A percentile compares a stretch with the other conserved stretches of the same genome.
Conservation (phyloP, 2,888 invertebrate genomes). For the Luperina nickerlii region DNA sequence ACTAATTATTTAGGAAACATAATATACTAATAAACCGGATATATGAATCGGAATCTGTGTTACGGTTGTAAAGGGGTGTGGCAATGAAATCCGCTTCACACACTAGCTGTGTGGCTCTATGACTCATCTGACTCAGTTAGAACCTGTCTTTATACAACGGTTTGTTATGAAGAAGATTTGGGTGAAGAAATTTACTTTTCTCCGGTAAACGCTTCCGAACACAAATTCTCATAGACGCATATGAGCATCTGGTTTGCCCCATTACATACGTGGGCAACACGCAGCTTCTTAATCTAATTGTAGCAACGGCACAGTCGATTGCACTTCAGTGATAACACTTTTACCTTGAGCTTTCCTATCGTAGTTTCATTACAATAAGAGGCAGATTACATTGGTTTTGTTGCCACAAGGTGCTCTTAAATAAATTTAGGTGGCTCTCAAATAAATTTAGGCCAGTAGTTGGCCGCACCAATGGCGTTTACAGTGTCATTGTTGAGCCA, state of each 20-base stretch:
- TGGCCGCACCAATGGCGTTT: background rate
- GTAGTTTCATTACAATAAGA: background rate
- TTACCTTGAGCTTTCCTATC: background rate
- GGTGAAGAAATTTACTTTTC: background rate
- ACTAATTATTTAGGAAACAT: background rate
- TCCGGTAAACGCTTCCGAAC: conserved; percentile 8
- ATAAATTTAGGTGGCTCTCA: background rate
- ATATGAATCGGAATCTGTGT: conserved; percentile 20
- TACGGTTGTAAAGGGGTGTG: conserved; percentile 39
- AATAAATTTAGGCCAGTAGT: background rate
- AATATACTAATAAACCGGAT: background rate
- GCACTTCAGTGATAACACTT: background rate
- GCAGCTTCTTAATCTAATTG: background rate
- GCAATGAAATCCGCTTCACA: conserved; percentile 16
- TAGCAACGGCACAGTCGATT: background rate
- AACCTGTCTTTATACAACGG: conserved; percentile 44
- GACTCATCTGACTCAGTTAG: conserved; percentile 31
- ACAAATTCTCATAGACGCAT: background rate
- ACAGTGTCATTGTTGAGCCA: too few species aligned
- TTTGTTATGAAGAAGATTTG: conserved; percentile 18
- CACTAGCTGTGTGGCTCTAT: background rate
- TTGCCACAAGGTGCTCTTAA: background rate
- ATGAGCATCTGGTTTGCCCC: background rate
- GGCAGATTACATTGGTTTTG: background rate
- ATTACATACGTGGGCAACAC: background rate